Evolutionary conservation across 2,888 invertebrate species (phyloP), one percentile per base, ranked within the genome.

Genomic region (Callimorpha dominula): DNA sequence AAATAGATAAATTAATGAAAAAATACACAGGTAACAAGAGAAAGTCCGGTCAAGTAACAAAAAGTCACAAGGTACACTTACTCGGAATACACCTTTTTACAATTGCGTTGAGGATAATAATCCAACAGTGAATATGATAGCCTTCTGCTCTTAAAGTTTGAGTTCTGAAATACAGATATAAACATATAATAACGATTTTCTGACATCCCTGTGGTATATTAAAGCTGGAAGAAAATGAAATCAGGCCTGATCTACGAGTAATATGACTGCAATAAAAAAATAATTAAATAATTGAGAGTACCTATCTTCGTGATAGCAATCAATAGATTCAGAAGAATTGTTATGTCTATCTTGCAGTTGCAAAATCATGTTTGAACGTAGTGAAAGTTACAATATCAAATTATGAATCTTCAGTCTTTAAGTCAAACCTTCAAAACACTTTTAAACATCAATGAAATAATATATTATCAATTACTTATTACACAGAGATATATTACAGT

Each of bases 11-110:
- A 46, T 46, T 46, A 46, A 46, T 3, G 5, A 40, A 49, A 12
- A 65, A 49, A 65, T 17, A 42, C 9, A 12, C 12, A 57, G 9
- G 43, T 46, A 46, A 46, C 9, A 46, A 6, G 43, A 46, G 9
- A 63, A 42, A 7, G 9, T 43, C 4, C 17, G 9, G 0, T 57
- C 12, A 40, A 9, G 20, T 2, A 17, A 1, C 42, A 12, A 43
- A 11, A 43, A 8, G 0, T 8, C 8, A 11, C 12, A n/a, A n/a
- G 17, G 12, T 46, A 46, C 20, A 64, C 79, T 74, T 77, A 81
- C 93, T 81, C 89, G 11, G 90, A 86, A 79, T 94, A 94, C 4
- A 91, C 74, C 0, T 91, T 90, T 73, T 88, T 88, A 62, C 94
- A 94, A 20, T 93, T 91, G 0, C 72, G 7, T 9, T 88, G 64